A percentile compares a stretch with the other conserved stretches of the same genome.
These are phyloP conservation scores for Lycocorax pyrrhopterus DNA, from an alignment of 2,113 vertebrate genomes.

Conservation along the genomic window DNA sequence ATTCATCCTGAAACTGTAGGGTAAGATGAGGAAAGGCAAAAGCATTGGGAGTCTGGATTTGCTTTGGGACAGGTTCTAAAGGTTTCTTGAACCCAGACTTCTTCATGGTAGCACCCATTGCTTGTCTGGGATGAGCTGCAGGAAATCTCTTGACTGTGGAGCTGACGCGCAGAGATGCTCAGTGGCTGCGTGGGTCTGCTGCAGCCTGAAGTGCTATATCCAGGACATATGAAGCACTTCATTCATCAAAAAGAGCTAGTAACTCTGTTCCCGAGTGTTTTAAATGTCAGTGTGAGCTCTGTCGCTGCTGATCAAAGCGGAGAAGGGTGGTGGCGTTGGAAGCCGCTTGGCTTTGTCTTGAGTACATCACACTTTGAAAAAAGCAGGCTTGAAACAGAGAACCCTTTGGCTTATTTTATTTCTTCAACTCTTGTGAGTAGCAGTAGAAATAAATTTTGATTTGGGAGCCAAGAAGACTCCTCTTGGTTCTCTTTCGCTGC, in stretches of 20 bases:
- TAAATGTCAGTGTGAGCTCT: background rate
- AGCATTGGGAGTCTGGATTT: background rate
- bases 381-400: background rate
- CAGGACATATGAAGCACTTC: background rate
- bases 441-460: background rate
- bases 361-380: background rate
- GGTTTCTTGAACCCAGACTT: background rate
- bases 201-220: background rate
- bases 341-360: accelerated
- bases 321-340: background rate
- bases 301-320: background rate
- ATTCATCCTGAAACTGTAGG: background rate
- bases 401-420: background rate
- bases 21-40: background rate
- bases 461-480: background rate
- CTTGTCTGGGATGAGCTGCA: background rate
- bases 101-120: background rate
- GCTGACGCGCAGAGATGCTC: accelerated
- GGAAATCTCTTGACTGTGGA: background rate
- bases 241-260: slow-evolving; percentile 2
- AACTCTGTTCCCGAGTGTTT: background rate
- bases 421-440: background rate
- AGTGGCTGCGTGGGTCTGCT: background rate
- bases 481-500: background rate
- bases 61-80: background rate